Evolutionary conservation across 1,140 invertebrate genomes (phyloP).

Genomic region (Microplitis mediator): DNA sequence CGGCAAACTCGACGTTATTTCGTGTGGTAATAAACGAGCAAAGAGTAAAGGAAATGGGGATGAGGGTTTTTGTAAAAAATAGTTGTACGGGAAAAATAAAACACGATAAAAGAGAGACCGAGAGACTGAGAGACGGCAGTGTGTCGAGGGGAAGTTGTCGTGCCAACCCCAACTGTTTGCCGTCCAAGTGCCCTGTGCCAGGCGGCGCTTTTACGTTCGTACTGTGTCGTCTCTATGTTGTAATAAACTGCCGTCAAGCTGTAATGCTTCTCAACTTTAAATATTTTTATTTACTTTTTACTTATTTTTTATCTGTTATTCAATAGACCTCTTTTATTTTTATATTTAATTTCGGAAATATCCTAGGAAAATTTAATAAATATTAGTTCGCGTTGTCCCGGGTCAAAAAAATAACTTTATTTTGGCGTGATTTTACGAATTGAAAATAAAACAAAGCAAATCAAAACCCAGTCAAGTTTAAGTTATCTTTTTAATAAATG

Average conservation of each 20-base stretch:
- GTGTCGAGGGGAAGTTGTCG: constrained; percentile 36
- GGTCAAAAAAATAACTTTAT: no score
- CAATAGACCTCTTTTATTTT: no score
- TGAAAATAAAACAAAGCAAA: no score
- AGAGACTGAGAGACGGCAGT: background rate
- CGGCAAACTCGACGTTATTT: constrained; percentile 14
- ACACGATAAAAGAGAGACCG: constrained; percentile 14
- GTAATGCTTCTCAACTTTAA: constrained; percentile 49
- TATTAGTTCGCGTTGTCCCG: no score
- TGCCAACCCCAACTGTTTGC: constrained; percentile 53
- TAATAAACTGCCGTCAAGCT: constrained; percentile 46
- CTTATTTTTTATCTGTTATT: background rate
- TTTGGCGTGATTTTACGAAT: no score
- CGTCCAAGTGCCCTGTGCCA: constrained; percentile 52
- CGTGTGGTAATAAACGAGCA: constrained; percentile 27
- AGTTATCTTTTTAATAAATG: no score
- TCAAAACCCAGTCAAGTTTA: no score
- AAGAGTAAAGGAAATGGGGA: constrained; percentile 8
- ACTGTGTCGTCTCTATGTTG: constrained; percentile 38
- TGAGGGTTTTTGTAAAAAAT: no score
- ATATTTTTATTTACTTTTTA: constrained; percentile 17
- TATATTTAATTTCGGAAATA: no score
- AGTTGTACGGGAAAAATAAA: constrained; percentile 14
- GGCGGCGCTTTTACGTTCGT: constrained; percentile 38
- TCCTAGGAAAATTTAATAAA: no score